phyloP scores from a whole-genome alignment of 2,113 vertebrate genomes.

The Tenebrosternarchus preto region DNA sequence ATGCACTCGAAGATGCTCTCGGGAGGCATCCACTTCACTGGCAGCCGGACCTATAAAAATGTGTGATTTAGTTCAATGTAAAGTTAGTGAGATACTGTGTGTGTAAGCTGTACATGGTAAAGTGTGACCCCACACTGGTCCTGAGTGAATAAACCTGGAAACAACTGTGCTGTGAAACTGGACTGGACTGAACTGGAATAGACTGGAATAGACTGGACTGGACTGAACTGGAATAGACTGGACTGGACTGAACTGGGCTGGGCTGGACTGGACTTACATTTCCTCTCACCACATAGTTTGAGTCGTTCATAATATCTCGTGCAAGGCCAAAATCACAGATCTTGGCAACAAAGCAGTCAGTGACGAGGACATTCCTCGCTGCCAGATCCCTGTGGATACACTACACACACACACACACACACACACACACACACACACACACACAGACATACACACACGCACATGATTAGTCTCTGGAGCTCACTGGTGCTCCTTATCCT shows the following conservation, averaged over 20 bases:
- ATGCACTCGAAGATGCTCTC: slow-evolving; percentile 98
- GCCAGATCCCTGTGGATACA: slow-evolving; percentile 96
- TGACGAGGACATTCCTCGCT: slow-evolving; percentile 90
- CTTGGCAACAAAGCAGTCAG: slow-evolving; percentile 82
- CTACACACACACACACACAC: slow-evolving; percentile 62
- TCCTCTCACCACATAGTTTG: slow-evolving; percentile 94
- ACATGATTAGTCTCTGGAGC: too few relatives aligned
- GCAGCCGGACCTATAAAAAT: slow-evolving; percentile 89
- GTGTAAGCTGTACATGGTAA: too few relatives aligned
- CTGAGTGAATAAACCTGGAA: not conserved
- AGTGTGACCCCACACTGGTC: too few relatives aligned
- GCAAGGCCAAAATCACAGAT: slow-evolving; percentile 98
- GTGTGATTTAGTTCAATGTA: too few relatives aligned
- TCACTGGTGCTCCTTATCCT: too few relatives aligned
- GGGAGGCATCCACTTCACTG: slow-evolving; percentile 98
- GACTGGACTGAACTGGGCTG: not conserved
- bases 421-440: slow-evolving; percentile 10
- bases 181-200: not conserved
- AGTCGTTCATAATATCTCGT: slow-evolving; percentile 91
- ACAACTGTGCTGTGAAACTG: not conserved
- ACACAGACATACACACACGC: slow-evolving; percentile 8
- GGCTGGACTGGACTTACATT: slow-evolving; percentile 72
- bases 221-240: not conserved
- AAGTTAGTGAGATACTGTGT: too few relatives aligned
- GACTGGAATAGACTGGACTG: not conserved